Evolutionary conservation across 2,888 invertebrate species (phyloP), one percentile per base, ranked within the genome.

Genomic region (Rhamnusium bicolor): DNA sequence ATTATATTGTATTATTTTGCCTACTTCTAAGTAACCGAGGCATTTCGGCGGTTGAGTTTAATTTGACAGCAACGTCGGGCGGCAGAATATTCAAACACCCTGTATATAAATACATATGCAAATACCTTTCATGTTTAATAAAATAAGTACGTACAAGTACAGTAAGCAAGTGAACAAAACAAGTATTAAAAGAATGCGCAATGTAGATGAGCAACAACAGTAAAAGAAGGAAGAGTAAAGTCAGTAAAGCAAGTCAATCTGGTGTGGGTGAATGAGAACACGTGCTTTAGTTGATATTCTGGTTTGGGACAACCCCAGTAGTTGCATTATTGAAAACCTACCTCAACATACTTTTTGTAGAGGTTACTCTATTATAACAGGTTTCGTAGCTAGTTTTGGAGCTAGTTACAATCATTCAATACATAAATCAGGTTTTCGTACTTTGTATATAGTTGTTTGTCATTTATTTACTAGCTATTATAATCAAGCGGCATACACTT

Each of bases 311-410:
- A 84, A 83, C 84, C 83, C 81, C 81, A 82, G 80, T 79, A 83
- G 82, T 80, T 81, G 81, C 80, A 80, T 81, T 84, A 84, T 84
- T 84, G 82, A 80, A 81, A 84, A 83, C 85, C 85, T 85, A 85
- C 85, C 85, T 84, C 83, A 85, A 85, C 83, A 78, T 74, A 75
- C 80, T 84, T 84, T 84, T 83, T 84, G 81, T 83, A 81, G 81
- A 83, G 84, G 81, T 83, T 81, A 80, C 79, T 82, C 83, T 83
- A 82, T 84, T 81, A 84, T 83, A 85, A 84, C 84, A 81, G 84
- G 84, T 85, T 84, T 83, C 78, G 73, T 76, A 79, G 82, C 84
- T 85, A 84, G 83, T 83, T 84, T 84, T 81, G 82, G 84, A 82
- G 79, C 82, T 84, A 83, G 83, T 82, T 84, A 82, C 82, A 80